A percentile compares a stretch with the other conserved stretches of the same genome.
Conservation (phyloP, 1,140 invertebrate genomes). For the Microplitis mediator region DNA sequence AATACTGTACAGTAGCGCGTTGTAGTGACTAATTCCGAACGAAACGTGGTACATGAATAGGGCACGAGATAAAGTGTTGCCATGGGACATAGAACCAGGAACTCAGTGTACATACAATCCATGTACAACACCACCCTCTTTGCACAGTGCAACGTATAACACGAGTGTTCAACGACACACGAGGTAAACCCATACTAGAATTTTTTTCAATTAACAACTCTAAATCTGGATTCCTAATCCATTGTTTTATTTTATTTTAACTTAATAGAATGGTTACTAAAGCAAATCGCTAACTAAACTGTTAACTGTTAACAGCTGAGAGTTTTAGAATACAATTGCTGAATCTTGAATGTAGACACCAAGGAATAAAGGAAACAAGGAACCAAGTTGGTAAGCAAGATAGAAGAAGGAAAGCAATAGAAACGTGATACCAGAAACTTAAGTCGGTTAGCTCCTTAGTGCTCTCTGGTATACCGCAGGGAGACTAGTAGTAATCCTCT, state of each 20-base stretch:
- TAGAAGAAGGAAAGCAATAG: slow-evolving; percentile 33
- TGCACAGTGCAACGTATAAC: neutral
- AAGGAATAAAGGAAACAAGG: slow-evolving; percentile 11
- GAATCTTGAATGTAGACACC: neutral
- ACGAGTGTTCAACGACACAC: neutral
- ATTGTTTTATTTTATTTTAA: neutral
- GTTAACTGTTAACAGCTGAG: neutral
- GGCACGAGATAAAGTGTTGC: slow-evolving; percentile 30
- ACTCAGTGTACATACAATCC: slow-evolving; percentile 34
- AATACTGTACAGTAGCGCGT: slow-evolving; percentile 3
- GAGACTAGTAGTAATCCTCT: slow-evolving; percentile 49
- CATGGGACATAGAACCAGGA: slow-evolving; percentile 25
- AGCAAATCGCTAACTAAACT: neutral
- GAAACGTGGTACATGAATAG: slow-evolving; percentile 32
- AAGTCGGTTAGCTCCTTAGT: slow-evolving; percentile 61
- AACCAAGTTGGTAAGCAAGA: slow-evolving; percentile 33
- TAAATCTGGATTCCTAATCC: neutral
- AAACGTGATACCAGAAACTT: slow-evolving; percentile 53
- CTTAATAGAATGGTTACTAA: neutral
- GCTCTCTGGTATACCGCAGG: slow-evolving; percentile 49
- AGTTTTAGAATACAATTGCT: neutral
- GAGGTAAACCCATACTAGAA: slow-evolving; percentile 9
- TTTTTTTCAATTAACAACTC: neutral
- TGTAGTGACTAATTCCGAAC: slow-evolving; percentile 43
- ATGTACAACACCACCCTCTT: slow-evolving; percentile 22